These are phyloP conservation scores for Clistopyga incitator DNA, from an alignment of 2,888 invertebrate species.

Conservation along the genomic window DNA sequence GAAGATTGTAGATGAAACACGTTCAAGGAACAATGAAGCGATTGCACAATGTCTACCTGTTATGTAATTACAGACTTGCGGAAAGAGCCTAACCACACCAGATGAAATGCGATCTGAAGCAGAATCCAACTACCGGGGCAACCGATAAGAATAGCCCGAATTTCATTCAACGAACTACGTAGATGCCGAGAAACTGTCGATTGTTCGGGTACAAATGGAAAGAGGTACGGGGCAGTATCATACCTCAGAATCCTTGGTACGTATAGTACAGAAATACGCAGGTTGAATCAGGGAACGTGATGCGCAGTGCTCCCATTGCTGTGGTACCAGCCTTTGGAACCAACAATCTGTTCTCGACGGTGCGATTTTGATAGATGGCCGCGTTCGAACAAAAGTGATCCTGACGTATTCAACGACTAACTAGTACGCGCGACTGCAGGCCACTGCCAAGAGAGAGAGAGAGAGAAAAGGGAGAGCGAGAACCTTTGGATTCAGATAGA, in stretches of 20 bases:
- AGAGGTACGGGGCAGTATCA: constrained; percentile 39
- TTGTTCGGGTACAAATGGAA: constrained; percentile 48
- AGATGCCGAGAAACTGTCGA: constrained; percentile 34
- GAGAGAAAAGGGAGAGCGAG: constrained; percentile 25
- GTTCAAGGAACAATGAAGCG: constrained; percentile 3
- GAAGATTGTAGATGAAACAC: background rate
- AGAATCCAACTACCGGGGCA: constrained; percentile 7
- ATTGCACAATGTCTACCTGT: constrained; percentile 37
- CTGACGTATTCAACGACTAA: constrained; percentile 71
- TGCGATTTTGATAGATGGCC: constrained; percentile 74
- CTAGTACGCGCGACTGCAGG: constrained; percentile 56
- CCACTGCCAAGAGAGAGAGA: constrained; percentile 40
- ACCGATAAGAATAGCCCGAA: constrained; percentile 40
- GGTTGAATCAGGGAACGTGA: constrained; percentile 59
- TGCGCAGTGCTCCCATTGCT: constrained; percentile 45
- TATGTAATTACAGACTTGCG: constrained; percentile 31
- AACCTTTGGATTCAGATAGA: constrained; percentile 40
- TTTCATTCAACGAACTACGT: constrained; percentile 42
- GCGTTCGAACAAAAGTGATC: constrained; percentile 75
- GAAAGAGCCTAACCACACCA: background rate
- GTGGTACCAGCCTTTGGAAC: constrained; percentile 31
- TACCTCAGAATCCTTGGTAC: constrained; percentile 38
- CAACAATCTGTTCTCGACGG: constrained; percentile 67
- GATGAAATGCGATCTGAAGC: constrained; percentile 3
- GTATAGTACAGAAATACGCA: constrained; percentile 42